These are phyloP conservation scores for Micromesistius poutassou DNA, from an alignment of 2,797 vertebrate species.

Conservation along the genomic window DNA sequence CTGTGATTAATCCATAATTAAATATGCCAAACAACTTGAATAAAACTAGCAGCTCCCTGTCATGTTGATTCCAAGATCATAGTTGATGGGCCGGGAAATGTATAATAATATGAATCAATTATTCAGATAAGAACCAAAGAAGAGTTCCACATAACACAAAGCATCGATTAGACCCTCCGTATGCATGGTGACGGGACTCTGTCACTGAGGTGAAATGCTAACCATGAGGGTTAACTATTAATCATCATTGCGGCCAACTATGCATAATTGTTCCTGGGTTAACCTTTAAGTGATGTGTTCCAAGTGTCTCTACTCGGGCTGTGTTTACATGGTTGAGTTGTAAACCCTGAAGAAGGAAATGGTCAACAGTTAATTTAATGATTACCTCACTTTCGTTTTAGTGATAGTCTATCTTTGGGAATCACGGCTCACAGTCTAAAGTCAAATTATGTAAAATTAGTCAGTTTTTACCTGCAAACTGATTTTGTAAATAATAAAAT, in stretches of 20 bases:
- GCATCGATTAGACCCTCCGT: constrained; percentile 27
- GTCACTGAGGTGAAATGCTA: too few species aligned
- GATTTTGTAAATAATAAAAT: neutral
- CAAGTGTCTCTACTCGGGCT: neutral
- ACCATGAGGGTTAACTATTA: neutral
- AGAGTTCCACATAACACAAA: neutral
- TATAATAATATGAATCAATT: constrained; percentile 48
- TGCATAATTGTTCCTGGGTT: neutral
- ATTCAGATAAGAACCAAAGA: constrained; percentile 55
- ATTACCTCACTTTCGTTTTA: constrained; percentile 13
- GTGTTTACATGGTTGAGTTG: constrained; percentile 11
- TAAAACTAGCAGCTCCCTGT: constrained; percentile 60
- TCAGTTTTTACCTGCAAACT: neutral
- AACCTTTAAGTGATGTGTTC: neutral
- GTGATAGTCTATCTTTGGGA: neutral
- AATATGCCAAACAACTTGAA: constrained; percentile 61
- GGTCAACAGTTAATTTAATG: neutral
- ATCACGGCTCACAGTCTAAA: neutral
- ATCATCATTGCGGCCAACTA: neutral
- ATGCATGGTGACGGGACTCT: constrained; percentile 8
- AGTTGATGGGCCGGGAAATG: constrained; percentile 45
- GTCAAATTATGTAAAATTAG: neutral
- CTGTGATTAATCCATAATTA: constrained; percentile 52
- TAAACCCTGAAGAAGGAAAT: constrained; percentile 3
- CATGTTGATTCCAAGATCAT: constrained; percentile 55